Conservation (phyloP, 2,888 invertebrate genomes). For the Meandrusa payeni region DNA sequence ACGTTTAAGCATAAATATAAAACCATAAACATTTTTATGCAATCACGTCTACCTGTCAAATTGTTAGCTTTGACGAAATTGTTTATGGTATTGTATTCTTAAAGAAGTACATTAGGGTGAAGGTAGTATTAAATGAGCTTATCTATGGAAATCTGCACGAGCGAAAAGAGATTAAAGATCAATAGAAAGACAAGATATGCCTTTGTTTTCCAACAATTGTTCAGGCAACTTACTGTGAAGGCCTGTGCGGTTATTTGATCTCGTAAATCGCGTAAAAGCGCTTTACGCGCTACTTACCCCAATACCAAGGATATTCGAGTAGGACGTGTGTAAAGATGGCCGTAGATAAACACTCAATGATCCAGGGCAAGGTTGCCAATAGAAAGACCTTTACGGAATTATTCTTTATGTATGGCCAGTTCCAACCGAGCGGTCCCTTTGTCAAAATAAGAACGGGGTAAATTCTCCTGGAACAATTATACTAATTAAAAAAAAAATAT, state of each 20-base stretch:
- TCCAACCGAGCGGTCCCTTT: constrained; percentile 71
- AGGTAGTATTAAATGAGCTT: no score
- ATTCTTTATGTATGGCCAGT: constrained; percentile 74
- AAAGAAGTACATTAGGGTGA: no score
- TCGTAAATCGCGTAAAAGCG: constrained; percentile 19
- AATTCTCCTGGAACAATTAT: constrained; percentile 59
- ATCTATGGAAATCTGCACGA: background rate
- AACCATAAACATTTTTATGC: no score
- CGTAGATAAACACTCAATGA: constrained; percentile 67
- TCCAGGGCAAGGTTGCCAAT: constrained; percentile 72
- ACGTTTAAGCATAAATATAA: no score
- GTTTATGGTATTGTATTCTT: no score
- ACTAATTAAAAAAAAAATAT: constrained; percentile 20
- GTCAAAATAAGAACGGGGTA: constrained; percentile 75
- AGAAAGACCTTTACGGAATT: constrained; percentile 72
- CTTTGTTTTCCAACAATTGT: constrained; percentile 11
- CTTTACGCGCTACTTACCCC: constrained; percentile 56
- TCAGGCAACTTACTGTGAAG: constrained; percentile 5
- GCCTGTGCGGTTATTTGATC: constrained; percentile 12
- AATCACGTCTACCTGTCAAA: no score
- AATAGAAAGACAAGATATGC: constrained; percentile 4
- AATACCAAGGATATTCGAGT: constrained; percentile 72
- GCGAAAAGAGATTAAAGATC: constrained; percentile 1
- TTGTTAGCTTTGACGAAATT: no score
- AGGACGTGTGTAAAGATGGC: constrained; percentile 65